A percentile compares a stretch with the other conserved stretches of the same genome.
phyloP scores from a whole-genome alignment of 2,797 vertebrate genomes.

The Rhinophrynus dorsalis region DNA sequence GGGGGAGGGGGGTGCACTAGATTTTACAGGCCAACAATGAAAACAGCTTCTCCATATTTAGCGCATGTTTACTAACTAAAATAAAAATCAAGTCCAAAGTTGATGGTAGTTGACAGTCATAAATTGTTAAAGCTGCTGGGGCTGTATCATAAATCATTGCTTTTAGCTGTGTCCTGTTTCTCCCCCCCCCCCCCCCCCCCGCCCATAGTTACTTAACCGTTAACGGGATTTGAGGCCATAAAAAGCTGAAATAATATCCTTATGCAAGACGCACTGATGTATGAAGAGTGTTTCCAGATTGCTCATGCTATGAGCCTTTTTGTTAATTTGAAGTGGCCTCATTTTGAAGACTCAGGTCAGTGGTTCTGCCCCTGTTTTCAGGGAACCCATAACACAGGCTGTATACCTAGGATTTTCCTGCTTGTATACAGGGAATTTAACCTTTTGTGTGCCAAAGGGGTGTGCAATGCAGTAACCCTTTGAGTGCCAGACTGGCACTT shows the following conservation, averaged over 20 bases:
- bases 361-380: too few relatives aligned
- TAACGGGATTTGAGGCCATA: constrained; percentile 53
- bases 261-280: constrained; percentile 56
- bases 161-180: not conserved
- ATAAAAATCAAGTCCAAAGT: constrained; percentile 9
- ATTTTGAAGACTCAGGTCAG: too few relatives aligned
- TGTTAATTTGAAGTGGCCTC: too few relatives aligned
- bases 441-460: too few relatives aligned
- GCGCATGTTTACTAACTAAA: not conserved
- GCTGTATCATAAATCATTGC: constrained; percentile 20
- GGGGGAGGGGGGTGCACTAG: not conserved
- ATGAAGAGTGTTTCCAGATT: constrained; percentile 64
- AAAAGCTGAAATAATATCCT: constrained; percentile 51
- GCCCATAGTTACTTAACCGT: constrained; percentile 47
- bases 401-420: too few relatives aligned
- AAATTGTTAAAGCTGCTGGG: constrained; percentile 24
- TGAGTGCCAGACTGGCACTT: too few relatives aligned
- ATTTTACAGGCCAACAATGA: not conserved
- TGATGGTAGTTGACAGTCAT: not conserved
- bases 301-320: constrained; percentile 16
- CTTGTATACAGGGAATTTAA: too few relatives aligned
- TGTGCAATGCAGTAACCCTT: too few relatives aligned
- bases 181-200: too few relatives aligned
- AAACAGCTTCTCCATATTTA: constrained; percentile 12
- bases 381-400: too few relatives aligned